These are phyloP conservation scores for Ploceus nigricollis DNA, from an alignment of 2,113 vertebrate genomes.

Conservation along the genomic window DNA sequence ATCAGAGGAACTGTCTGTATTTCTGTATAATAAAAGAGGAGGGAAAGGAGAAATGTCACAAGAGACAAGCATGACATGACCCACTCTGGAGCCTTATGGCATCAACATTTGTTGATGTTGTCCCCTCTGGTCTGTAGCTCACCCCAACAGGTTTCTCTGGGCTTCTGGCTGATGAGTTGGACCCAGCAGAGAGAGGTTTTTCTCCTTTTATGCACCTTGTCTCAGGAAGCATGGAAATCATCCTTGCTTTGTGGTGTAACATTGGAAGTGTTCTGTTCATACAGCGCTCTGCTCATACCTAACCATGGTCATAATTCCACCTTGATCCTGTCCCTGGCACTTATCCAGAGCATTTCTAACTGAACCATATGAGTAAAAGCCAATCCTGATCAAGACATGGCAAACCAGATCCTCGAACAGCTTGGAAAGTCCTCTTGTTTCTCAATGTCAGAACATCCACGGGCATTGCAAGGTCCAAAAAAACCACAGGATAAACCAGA, in stretches of 20 bases:
- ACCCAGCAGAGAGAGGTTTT: background rate
- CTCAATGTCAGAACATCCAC: background rate
- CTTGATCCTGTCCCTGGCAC: background rate
- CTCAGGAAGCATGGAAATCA: background rate
- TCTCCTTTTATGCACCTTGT: background rate
- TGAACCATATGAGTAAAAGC: background rate
- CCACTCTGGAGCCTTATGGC: background rate
- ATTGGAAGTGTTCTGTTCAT: background rate
- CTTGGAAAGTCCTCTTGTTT: background rate
- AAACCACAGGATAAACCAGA: background rate
- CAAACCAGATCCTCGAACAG: background rate
- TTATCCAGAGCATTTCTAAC: background rate
- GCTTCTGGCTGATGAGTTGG: background rate
- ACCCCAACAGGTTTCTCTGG: background rate
- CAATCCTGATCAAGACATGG: background rate
- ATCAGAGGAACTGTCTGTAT: background rate
- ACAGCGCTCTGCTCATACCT: background rate
- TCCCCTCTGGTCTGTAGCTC: background rate
- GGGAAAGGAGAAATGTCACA: background rate
- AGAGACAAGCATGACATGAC: background rate
- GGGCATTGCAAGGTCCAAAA: background rate
- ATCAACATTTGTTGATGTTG: background rate
- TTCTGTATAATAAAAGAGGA: background rate
- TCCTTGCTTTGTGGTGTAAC: background rate
- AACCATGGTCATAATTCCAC: background rate